Evolutionary conservation across 2,888 invertebrate genomes (phyloP).

Genomic region (Glaucopsyche alexis): DNA sequence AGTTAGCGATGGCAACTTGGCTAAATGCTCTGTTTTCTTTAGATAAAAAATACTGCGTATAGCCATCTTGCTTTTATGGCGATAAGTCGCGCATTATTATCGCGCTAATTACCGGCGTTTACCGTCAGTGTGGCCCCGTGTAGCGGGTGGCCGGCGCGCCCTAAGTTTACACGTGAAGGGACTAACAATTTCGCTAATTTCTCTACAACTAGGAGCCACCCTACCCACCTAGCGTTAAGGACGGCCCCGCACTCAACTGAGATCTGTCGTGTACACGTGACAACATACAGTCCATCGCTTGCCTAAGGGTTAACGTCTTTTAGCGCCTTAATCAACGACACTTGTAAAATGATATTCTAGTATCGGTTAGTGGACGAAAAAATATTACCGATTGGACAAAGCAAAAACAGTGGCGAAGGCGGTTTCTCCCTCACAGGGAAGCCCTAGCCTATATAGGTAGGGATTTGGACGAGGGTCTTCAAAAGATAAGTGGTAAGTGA

Average conservation of each 20-base stretch:
- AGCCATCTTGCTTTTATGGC: no score
- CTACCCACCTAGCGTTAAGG: constrained; percentile 69
- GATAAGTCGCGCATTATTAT: not conserved
- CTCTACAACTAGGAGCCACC: constrained; percentile 45
- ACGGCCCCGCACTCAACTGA: constrained; percentile 78
- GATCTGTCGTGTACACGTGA: constrained; percentile 60
- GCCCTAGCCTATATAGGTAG: no score
- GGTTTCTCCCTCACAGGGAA: no score
- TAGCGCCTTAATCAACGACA: not conserved
- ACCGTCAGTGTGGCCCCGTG: not conserved
- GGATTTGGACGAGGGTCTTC: no score
- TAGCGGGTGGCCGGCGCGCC: not conserved
- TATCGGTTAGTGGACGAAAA: not conserved
- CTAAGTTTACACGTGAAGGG: not conserved
- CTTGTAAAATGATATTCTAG: not conserved
- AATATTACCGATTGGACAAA: not conserved
- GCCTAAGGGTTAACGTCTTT: constrained; percentile 33
- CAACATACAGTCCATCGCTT: constrained; percentile 55
- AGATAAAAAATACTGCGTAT: no score
- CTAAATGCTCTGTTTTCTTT: no score
- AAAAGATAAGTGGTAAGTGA: no score
- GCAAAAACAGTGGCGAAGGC: no score
- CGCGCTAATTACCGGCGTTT: not conserved
- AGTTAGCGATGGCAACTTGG: no score
- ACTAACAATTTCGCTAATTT: constrained; percentile 4